Conservation (phyloP, 2,797 vertebrate species). For the Salmo trutta region DNA sequence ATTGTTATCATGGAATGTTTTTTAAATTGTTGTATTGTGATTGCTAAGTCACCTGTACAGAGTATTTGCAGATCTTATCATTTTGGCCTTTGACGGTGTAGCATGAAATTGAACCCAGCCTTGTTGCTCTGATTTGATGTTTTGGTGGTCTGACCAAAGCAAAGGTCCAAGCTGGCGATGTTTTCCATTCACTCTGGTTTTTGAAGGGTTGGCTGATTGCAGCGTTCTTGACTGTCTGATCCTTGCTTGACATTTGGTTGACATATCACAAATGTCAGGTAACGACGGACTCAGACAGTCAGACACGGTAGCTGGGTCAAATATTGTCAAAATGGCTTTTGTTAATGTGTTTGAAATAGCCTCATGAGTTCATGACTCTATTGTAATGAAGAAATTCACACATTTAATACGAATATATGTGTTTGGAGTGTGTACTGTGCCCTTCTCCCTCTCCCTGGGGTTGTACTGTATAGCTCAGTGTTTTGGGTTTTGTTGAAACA, state of each 20-base stretch:
- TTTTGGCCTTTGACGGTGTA: neutral
- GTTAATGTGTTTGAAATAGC: neutral
- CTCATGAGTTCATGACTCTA: neutral
- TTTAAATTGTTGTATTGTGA: neutral
- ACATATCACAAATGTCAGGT: constrained; percentile 44
- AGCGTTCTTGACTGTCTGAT: constrained; percentile 9
- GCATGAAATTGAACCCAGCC: neutral
- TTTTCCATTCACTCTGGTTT: neutral
- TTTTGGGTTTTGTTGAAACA: constrained; percentile 5
- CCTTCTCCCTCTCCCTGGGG: neutral
- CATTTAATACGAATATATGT: neutral
- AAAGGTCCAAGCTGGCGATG: neutral
- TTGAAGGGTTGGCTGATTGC: constrained; percentile 11
- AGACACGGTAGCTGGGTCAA: constrained; percentile 3
- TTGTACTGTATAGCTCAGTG: neutral
- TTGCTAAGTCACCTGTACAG: neutral
- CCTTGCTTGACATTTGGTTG: constrained; percentile 38
- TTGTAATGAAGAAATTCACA: neutral
- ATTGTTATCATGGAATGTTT: neutral
- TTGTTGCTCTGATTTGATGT: neutral
- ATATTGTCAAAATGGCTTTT: neutral
- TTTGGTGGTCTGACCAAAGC: neutral
- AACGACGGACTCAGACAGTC: constrained; percentile 6
- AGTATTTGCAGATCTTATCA: neutral
- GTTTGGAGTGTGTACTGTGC: constrained; percentile 3